These are phyloP conservation scores for Heteropelma amictum DNA, from an alignment of 2,888 invertebrate species.

Conservation along the genomic window DNA sequence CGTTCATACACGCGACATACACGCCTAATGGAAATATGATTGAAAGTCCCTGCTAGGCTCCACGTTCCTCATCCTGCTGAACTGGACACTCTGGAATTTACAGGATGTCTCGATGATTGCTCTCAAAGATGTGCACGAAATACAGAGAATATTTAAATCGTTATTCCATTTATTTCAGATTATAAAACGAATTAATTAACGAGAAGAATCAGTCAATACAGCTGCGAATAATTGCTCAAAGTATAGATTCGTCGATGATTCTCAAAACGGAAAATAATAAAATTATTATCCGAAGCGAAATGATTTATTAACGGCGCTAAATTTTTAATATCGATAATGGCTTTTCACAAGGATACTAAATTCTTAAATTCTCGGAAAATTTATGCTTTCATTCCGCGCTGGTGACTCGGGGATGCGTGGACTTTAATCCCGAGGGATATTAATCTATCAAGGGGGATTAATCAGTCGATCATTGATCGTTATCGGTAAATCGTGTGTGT, in stretches of 20 bases:
- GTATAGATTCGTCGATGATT: too few relatives aligned
- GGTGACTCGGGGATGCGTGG: constrained; percentile 9
- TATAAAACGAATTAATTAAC: too few relatives aligned
- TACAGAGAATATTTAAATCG: background rate
- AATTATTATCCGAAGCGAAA: background rate
- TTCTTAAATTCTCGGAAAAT: constrained; percentile 16
- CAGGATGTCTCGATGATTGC: background rate
- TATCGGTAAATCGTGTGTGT: constrained; percentile 29
- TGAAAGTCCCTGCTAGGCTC: constrained; percentile 37
- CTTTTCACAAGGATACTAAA: constrained; percentile 14
- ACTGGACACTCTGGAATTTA: background rate
- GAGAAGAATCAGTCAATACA: too few relatives aligned
- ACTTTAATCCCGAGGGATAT: constrained; percentile 43
- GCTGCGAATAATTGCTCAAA: background rate
- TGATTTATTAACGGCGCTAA: background rate
- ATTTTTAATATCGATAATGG: constrained; percentile 6
- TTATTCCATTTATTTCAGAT: background rate
- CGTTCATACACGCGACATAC: constrained; percentile 5
- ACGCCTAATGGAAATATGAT: constrained; percentile 54
- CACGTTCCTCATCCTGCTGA: constrained; percentile 1
- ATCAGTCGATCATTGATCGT: constrained; percentile 56
- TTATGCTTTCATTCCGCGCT: constrained; percentile 31
- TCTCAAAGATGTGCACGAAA: background rate
- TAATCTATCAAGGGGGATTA: constrained; percentile 55
- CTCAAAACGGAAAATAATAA: background rate